These are phyloP conservation scores for Sylvilagus floridanus DNA, from an alignment of 2,797 vertebrate species.

Conservation along the genomic window DNA sequence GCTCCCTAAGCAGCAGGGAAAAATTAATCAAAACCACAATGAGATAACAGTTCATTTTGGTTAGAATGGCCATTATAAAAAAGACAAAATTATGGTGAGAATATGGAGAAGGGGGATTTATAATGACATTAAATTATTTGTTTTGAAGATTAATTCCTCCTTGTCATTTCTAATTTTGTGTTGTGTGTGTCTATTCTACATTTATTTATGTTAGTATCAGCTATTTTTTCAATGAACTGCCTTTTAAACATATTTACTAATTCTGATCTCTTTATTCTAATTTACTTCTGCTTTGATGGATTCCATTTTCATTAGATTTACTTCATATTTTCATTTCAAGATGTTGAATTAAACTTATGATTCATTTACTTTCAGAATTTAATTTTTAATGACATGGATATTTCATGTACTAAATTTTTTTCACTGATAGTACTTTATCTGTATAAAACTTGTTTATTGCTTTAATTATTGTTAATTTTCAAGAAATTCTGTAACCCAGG, in stretches of 20 bases:
- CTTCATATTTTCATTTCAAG: not conserved
- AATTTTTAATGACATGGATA: not conserved
- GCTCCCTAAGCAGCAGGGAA: no score
- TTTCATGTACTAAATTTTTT: slow-evolving; percentile 2
- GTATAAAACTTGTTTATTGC: not conserved
- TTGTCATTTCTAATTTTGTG: not conserved
- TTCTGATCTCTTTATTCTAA: slow-evolving; percentile 1
- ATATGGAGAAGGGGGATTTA: no score
- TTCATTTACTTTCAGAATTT: not conserved
- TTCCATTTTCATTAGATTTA: not conserved
- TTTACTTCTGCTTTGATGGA: slow-evolving; percentile 6
- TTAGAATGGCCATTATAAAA: no score
- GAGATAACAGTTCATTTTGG: no score
- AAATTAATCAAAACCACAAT: no score
- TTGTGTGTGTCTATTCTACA: not conserved
- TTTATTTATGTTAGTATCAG: not conserved
- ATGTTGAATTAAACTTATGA: not conserved
- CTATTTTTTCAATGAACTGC: not conserved
- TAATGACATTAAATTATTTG: not conserved
- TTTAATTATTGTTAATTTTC: not conserved
- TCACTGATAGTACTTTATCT: not conserved
- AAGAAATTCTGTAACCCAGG: not conserved
- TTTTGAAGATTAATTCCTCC: slow-evolving; percentile 13
- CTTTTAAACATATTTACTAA: not conserved
- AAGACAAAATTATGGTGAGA: no score